Conservation (phyloP, 1,140 invertebrate genomes). For the Chrysoperla carnea region DNA sequence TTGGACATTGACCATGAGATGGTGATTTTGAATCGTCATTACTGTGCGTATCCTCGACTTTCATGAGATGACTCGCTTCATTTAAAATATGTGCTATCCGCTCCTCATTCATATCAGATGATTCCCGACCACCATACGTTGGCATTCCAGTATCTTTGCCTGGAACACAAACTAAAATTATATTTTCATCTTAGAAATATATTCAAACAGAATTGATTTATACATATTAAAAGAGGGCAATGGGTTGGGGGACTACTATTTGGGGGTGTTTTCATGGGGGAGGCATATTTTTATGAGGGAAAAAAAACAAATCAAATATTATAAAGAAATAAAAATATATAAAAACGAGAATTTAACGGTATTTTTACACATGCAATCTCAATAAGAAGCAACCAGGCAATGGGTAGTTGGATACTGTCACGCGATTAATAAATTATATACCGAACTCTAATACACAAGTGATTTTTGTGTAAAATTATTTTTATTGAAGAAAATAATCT, state of each 20-base stretch:
- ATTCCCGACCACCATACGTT: slow-evolving; percentile 49
- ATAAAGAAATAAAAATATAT: too few species aligned
- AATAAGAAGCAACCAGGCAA: background rate
- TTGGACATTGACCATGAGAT: slow-evolving; percentile 46
- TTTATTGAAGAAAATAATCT: too few species aligned
- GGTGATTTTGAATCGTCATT: slow-evolving; percentile 72
- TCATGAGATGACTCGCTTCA: slow-evolving; percentile 62
- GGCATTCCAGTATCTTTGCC: slow-evolving; percentile 66
- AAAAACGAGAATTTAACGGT: slow-evolving; percentile 2
- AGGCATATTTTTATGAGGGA: too few species aligned
- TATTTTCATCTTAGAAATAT: too few species aligned
- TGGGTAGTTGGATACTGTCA: background rate
- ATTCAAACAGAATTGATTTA: too few species aligned
- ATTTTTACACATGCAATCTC: slow-evolving; percentile 3
- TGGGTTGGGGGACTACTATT: too few species aligned
- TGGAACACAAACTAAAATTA: slow-evolving; percentile 28
- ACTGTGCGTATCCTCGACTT: slow-evolving; percentile 41
- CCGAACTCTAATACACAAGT: background rate
- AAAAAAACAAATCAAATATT: too few species aligned
- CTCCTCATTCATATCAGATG: slow-evolving; percentile 78
- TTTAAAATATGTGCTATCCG: slow-evolving; percentile 84
- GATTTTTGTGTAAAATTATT: background rate
- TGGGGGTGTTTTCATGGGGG: too few species aligned
- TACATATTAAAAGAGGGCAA: too few species aligned
- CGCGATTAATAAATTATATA: background rate